Conservation (phyloP, 2,888 invertebrate species). For the Sesamia inferens region DNA sequence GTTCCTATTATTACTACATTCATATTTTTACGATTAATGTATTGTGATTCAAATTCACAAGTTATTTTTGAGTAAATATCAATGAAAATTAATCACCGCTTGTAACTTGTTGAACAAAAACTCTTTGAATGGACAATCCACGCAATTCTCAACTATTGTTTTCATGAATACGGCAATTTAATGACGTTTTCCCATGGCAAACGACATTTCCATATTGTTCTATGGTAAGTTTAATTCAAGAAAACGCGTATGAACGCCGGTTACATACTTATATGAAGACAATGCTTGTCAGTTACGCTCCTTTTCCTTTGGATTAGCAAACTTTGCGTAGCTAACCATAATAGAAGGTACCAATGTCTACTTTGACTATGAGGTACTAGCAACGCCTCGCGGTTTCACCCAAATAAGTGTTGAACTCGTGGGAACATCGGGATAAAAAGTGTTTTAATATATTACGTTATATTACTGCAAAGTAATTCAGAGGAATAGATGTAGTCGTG, state of each 20-base stretch:
- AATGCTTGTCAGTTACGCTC: constrained; percentile 52
- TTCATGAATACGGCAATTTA: constrained; percentile 14
- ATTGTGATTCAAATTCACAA: background rate
- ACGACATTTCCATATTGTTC: constrained; percentile 56
- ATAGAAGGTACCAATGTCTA: background rate
- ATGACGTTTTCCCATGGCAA: constrained; percentile 51
- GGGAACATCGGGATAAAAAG: no score
- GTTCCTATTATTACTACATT: background rate
- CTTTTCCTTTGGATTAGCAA: constrained; percentile 35
- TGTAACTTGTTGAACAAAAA: constrained; percentile 28
- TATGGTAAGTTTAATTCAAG: constrained; percentile 30
- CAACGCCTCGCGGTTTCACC: no score
- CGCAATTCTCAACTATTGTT: constrained; percentile 59
- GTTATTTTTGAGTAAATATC: background rate
- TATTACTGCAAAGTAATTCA: no score
- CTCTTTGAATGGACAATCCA: constrained; percentile 41
- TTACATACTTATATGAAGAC: constrained; percentile 20
- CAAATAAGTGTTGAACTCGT: no score
- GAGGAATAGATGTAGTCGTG: no score
- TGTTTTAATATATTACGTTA: no score
- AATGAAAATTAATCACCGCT: background rate
- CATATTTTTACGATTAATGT: background rate
- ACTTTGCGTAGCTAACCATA: constrained; percentile 9
- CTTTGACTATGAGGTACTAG: background rate
- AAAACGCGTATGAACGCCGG: constrained; percentile 20